Base-by-base conservation (phyloP, 92 coral and sea anemone species). In the Porites divaricata region DNA sequence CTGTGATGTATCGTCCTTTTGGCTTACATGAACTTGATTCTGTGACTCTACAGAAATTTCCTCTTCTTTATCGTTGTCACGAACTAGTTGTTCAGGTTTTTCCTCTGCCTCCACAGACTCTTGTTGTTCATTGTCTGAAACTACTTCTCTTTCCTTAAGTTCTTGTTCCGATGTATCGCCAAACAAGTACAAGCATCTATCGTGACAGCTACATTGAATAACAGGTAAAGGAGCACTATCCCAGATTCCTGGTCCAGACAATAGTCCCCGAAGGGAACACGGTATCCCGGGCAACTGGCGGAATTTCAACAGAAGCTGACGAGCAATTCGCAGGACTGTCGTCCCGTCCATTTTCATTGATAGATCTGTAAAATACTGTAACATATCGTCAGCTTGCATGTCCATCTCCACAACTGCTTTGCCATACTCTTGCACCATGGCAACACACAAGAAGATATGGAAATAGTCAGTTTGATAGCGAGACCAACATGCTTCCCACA, bases 401-500 rank as follows among this genome's bases (percentile, higher is more conserved):
- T 91, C 93, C 23, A 71, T 64, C 67, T 88, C 84, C 1, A 94
- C 72, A 20, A 91, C 92, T 45, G 87, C 81, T 13, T 81, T 89
- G 41, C 99, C 99, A 67, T 96, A 96, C 58, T 91, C 95, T 83
- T 89, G 83, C 45, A 96, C 91, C 86, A 96, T 86, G 74, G 98
- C 99, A 56, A 96, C 99, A 84, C 98, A 92, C 87, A 96, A 72
- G 90, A 96, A 96, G 83, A 96, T 92, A 71, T 96, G 99, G 81
- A 96, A 96, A 85, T 88, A 96, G 66, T 96, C 98, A 11, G 99
- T 96, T 80, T 96, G 98, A 77, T 96, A 96, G 63, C 92, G 98
- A n/a, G 98, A 96, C 99, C 99, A 96, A 73, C 98, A 96, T 9
- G 99, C 99, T 88, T 96, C 99, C 99, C 99, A 96, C 98, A 96